Percentiles rank a stretch among this genome's conserved stretches.
phyloP scores from a whole-genome alignment of 2,797 vertebrate genomes.

The Cossypha polioptera region DNA sequence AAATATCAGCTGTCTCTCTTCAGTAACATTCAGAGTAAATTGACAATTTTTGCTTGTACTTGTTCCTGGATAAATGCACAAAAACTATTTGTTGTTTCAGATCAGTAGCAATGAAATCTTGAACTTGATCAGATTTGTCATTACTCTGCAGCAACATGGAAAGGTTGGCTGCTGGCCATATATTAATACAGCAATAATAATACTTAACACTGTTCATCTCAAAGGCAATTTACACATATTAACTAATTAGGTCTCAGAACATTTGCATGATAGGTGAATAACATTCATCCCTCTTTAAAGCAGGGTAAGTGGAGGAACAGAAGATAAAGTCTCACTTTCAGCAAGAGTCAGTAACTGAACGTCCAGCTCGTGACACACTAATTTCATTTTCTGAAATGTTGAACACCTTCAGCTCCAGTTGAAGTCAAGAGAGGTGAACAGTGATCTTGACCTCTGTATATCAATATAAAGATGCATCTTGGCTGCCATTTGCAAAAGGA shows the following conservation, averaged over 20 bases:
- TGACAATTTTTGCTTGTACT: background rate
- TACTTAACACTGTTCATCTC: constrained; percentile 66
- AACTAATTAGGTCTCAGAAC: constrained; percentile 71
- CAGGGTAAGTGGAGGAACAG: background rate
- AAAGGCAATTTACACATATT: constrained; percentile 72
- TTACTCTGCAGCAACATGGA: constrained; percentile 31
- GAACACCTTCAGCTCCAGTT: background rate
- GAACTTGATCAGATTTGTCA: constrained; percentile 32
- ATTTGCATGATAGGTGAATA: constrained; percentile 57
- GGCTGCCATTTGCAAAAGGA: background rate
- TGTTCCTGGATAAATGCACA: background rate
- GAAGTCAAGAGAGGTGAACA: background rate
- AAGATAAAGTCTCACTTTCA: background rate
- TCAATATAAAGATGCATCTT: background rate
- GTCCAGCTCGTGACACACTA: background rate
- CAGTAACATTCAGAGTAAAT: background rate
- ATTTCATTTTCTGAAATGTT: background rate
- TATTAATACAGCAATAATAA: constrained; percentile 70
- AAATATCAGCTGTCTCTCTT: background rate
- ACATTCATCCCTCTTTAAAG: background rate
- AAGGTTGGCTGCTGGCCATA: constrained; percentile 54
- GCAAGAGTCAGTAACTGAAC: background rate
- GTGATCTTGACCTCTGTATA: background rate
- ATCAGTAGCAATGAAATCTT: constrained; percentile 25
- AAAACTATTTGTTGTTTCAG: constrained; percentile 1